These are phyloP conservation scores for Sphaeridia pumilis DNA, from an alignment of 2,888 invertebrate species.

Conservation along the genomic window DNA sequence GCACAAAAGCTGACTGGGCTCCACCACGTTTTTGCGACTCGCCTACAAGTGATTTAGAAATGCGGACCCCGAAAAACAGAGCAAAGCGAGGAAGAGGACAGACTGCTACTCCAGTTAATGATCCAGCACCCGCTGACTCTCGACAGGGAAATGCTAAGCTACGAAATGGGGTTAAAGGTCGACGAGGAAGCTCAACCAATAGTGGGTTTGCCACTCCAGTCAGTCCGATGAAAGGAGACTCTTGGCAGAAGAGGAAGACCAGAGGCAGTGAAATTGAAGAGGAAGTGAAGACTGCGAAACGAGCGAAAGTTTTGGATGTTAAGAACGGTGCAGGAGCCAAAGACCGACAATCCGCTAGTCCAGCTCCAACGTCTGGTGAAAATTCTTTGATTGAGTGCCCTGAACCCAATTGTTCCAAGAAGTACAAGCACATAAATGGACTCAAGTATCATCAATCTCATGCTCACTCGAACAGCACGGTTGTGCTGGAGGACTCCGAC, in stretches of 20 bases:
- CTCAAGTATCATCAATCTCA: constrained; percentile 91
- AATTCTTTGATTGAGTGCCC: constrained; percentile 83
- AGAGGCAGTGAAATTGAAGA: constrained; percentile 36
- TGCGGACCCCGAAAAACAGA: constrained; percentile 83
- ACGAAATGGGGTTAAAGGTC: constrained; percentile 73
- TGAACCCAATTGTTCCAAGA: constrained; percentile 92
- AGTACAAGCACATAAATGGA: constrained; percentile 95
- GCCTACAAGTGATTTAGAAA: constrained; percentile 89
- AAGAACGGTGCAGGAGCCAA: constrained; percentile 21
- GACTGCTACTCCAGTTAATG: constrained; percentile 55
- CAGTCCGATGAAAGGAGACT: constrained; percentile 34
- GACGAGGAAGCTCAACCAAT: constrained; percentile 56
- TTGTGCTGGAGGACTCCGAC: constrained; percentile 33
- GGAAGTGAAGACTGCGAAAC: constrained; percentile 39
- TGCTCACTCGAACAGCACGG: constrained; percentile 54
- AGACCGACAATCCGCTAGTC: constrained; percentile 31
- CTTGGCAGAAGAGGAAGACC: constrained; percentile 36
- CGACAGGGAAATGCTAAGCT: constrained; percentile 70
- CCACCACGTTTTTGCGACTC: constrained; percentile 97
- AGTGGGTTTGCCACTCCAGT: constrained; percentile 40
- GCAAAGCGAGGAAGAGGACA: constrained; percentile 64
- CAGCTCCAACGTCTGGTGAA: constrained; percentile 40
- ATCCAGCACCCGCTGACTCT: constrained; percentile 70
- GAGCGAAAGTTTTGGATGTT: constrained; percentile 33
- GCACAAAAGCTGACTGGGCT: constrained; percentile 96